phyloP scores from a whole-genome alignment of 2,888 invertebrate genomes.

The Scaptomyza caliginosa region DNA sequence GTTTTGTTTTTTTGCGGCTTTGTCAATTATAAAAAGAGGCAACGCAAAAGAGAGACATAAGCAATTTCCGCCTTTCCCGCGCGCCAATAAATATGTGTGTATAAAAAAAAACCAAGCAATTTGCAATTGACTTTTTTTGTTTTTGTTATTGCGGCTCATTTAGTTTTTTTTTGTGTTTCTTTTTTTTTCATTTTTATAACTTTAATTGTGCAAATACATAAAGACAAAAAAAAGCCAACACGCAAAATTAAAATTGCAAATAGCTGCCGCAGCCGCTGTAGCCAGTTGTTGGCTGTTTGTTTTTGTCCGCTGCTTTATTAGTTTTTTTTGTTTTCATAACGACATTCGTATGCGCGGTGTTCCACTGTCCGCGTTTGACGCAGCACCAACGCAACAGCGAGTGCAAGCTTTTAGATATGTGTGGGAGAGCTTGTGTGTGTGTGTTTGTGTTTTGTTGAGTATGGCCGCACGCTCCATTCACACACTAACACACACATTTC shows the following conservation, averaged over 20 bases:
- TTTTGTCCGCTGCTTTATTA: conserved; percentile 77
- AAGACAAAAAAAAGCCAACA: conserved; percentile 22
- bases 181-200: conserved; percentile 62
- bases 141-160: conserved; percentile 42
- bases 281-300: conserved; percentile 56
- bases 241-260: conserved; percentile 74
- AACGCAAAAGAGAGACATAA: conserved; percentile 38
- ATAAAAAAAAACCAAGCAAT: conserved; percentile 55
- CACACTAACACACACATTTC: conserved; percentile 46
- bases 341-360: conserved; percentile 68
- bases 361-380: conserved; percentile 49
- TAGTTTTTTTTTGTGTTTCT: conserved; percentile 13
- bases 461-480: conserved; percentile 17
- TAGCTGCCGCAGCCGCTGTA: conserved; percentile 27
- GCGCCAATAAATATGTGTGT: conserved; percentile 29
- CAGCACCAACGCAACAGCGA: conserved; percentile 29
- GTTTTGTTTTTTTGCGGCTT: conserved; percentile 20
- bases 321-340: conserved; percentile 80
- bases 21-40: conserved; percentile 42
- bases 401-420: conserved; percentile 19
- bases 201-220: conserved; percentile 55
- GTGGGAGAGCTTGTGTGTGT: conserved; percentile 10
- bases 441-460: conserved; percentile 16
- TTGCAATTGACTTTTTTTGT: conserved; percentile 44
- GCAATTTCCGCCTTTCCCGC: conserved; percentile 67